phyloP scores from a whole-genome alignment of 2,888 invertebrate genomes.

The Chloromyia formosa region DNA sequence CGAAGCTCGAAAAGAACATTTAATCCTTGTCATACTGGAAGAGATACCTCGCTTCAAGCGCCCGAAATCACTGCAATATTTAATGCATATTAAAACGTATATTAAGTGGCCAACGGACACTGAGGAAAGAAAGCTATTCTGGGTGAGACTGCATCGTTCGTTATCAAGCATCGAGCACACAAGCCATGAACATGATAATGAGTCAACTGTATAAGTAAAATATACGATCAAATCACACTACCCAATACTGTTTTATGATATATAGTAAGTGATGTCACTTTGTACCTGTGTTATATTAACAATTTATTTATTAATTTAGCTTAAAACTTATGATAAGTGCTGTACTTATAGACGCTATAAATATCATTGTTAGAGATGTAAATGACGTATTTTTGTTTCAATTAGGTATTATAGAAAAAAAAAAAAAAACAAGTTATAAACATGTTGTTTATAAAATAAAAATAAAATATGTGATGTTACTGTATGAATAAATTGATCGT shows the following conservation, averaged over 20 bases:
- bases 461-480: no score
- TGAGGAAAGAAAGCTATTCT: constrained; percentile 62
- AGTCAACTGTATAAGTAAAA: constrained; percentile 20
- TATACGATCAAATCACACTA: constrained; percentile 10
- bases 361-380: no score
- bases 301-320: constrained; percentile 25
- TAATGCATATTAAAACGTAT: constrained; percentile 76
- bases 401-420: no score
- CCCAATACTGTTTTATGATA: background rate
- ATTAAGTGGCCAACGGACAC: constrained; percentile 71
- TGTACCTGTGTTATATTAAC: constrained; percentile 41
- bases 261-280: constrained; percentile 29
- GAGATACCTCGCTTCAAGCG: constrained; percentile 70
- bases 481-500: no score
- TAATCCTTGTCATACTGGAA: constrained; percentile 72
- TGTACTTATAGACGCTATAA: no score
- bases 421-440: no score
- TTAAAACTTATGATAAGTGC: background rate
- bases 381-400: no score
- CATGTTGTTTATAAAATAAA: no score
- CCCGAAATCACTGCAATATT: constrained; percentile 71
- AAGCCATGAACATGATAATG: background rate
- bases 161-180: constrained; percentile 47
- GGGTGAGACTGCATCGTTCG: constrained; percentile 60
- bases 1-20: constrained; percentile 70